These are phyloP conservation scores for Rhopalosiphum padi DNA, from an alignment of 1,140 invertebrate genomes.

Conservation along the genomic window DNA sequence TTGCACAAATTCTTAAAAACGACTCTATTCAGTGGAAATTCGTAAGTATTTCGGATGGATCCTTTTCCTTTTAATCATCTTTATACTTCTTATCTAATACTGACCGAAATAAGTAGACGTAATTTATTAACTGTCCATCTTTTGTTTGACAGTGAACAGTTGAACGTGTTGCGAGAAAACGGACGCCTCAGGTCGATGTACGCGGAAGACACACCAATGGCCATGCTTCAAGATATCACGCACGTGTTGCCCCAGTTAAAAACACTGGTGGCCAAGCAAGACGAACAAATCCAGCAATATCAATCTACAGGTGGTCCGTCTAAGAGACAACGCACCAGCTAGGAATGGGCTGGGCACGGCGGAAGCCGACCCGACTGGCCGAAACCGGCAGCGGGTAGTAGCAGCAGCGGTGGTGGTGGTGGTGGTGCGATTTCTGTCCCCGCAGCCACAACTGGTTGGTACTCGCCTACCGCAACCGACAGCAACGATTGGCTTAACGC, in stretches of 20 bases:
- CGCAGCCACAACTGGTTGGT: not conserved
- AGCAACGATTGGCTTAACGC: conserved; percentile 47
- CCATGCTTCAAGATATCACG: not conserved
- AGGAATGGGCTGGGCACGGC: conserved; percentile 54
- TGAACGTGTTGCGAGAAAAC: conserved; percentile 10
- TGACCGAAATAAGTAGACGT: not conserved
- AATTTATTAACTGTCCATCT: not conserved
- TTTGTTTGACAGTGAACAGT: conserved; percentile 18
- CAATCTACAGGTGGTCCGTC: not conserved
- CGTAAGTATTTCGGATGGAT: not conserved
- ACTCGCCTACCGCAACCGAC: not conserved
- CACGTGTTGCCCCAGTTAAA: not conserved
- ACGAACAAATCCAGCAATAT: conserved; percentile 63
- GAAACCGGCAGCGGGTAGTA: not conserved
- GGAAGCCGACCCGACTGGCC: conserved; percentile 50
- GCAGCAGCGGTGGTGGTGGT: not conserved
- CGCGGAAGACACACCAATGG: not conserved
- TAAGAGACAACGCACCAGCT: conserved; percentile 34
- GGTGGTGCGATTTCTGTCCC: not conserved
- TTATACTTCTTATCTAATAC: not conserved
- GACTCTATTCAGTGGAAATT: conserved; percentile 10
- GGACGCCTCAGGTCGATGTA: not conserved
- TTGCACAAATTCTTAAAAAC: conserved; percentile 19
- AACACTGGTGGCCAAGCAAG: not conserved
- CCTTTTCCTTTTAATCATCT: not conserved